Percentiles rank a stretch among this genome's conserved stretches.
Evolutionary conservation across 2,888 invertebrate species (phyloP).

Genomic region (Amblyjoppa fuscipennis): DNA sequence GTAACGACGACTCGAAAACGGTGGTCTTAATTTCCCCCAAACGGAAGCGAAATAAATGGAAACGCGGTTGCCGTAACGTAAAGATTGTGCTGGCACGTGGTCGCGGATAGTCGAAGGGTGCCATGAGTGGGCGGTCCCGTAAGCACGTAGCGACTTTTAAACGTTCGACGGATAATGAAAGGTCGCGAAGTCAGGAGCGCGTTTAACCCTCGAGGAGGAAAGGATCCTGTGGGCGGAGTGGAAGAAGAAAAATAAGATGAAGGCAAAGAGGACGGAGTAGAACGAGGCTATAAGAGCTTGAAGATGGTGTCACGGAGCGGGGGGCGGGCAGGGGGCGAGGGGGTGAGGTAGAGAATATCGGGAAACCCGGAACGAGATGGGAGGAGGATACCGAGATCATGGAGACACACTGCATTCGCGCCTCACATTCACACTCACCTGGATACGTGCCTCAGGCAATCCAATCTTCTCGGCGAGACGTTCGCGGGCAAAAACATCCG

Average conservation of each 20-base stretch:
- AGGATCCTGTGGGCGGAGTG: constrained; percentile 39
- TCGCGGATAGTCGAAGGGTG: constrained; percentile 21
- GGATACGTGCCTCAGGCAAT: constrained; percentile 99
- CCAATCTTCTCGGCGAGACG: constrained; percentile 98
- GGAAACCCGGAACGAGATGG: constrained; percentile 74
- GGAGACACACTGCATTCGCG: constrained; percentile 71
- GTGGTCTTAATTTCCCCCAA: neutral
- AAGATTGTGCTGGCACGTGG: constrained; percentile 7
- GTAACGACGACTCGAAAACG: neutral
- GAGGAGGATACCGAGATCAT: constrained; percentile 67
- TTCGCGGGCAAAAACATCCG: constrained; percentile 98
- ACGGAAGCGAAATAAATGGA: neutral
- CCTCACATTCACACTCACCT: constrained; percentile 91
- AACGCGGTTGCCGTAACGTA: neutral
- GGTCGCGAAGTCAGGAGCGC: constrained; percentile 72
- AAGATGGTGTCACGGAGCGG: constrained; percentile 30
- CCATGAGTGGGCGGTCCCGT: constrained; percentile 47
- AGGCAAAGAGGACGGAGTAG: constrained; percentile 38
- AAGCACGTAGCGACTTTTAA: constrained; percentile 69
- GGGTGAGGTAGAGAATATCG: constrained; percentile 32
- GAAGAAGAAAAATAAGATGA: constrained; percentile 47
- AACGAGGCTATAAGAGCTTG: constrained; percentile 36
- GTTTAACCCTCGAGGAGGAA: constrained; percentile 69
- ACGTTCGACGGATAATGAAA: constrained; percentile 77
- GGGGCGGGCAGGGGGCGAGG: constrained; percentile 49